Base-by-base conservation (phyloP, 2,113 vertebrate genomes). In the Pterophyllum scalare region DNA sequence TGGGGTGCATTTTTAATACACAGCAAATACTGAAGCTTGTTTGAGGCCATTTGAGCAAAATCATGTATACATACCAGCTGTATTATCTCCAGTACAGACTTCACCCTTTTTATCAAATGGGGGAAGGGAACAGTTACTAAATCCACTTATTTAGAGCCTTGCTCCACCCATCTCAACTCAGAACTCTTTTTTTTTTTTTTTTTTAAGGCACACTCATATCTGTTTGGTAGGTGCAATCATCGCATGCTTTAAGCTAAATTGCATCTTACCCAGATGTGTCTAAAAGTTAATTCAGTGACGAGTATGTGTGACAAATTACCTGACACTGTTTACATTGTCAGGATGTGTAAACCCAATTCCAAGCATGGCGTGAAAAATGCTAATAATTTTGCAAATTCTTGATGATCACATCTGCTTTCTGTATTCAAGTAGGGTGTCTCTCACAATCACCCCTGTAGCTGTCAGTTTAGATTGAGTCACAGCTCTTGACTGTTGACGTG, bases 401-500 rank as follows among this genome's bases (percentile, higher is more conserved):
- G 49, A 79, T 75, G 31, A 81, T 75, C 3, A 17, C 80, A 65
- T 64, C 57, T 85, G 70, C 52, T 85, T 24, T 77, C 31, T 74
- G 56, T 72, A 75, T 86, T 84, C 74, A 70, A 52, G 24, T 82
- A 67, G 59, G 28, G 15, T 57, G n/a, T 57, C 60, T 72, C 54
- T 82, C 62, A 46, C 17, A 75, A 80, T 76, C 61, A 60, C 43
- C 38, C 54, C 74, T 22, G 59, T 3, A 33, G 81, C 67, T 65
- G 67, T 89, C 84, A 60, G 49, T 79, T 87, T 60, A 56, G 58
- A 79, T 67, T 74, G 43, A 64, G 64, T 28, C 28, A 59, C 64
- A 24, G 67, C 80, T 82, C 83, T 82, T 78, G 82, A 88, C 84
- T 88, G 58, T 75, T 81, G 46, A 76, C 77, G 43, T 17, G 43